These are phyloP conservation scores for Geotrypetes seraphini DNA, from an alignment of 2,797 vertebrate genomes.

Conservation along the genomic window DNA sequence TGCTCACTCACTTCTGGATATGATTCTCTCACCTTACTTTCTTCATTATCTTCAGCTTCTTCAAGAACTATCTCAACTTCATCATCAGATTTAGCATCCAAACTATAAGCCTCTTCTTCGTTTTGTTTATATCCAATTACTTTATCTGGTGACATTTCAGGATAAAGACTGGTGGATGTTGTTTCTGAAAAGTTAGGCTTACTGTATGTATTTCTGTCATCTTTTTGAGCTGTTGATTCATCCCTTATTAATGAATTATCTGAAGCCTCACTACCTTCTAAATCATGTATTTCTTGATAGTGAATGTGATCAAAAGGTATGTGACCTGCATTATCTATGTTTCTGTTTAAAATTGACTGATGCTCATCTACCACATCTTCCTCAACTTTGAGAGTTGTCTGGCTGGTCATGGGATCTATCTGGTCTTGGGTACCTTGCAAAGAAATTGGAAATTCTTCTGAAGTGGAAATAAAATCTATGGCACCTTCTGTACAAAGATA, in stretches of 20 bases:
- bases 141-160: not conserved
- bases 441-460: fast-evolving
- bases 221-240: not conserved
- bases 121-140: not conserved
- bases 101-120: not conserved
- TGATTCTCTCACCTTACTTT: fast-evolving
- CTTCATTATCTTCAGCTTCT: not conserved
- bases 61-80: fast-evolving
- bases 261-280: not conserved
- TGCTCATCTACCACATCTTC: not conserved
- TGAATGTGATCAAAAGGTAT: constrained; percentile 11
- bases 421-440: fast-evolving
- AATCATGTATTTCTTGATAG: not conserved
- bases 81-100: fast-evolving
- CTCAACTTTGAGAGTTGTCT: fast-evolving
- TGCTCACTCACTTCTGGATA: not conserved
- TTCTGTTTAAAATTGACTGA: fast-evolving
- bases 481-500: not conserved
- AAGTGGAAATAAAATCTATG: fast-evolving
- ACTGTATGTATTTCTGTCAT: not conserved
- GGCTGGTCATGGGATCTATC: not conserved
- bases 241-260: constrained; percentile 20
- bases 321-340: not conserved
- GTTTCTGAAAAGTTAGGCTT: fast-evolving
- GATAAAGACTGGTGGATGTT: fast-evolving